Percentiles rank a stretch among this genome's conserved stretches.
phyloP scores from a whole-genome alignment of 2,797 vertebrate species.

The Austrolebias charrua region DNA sequence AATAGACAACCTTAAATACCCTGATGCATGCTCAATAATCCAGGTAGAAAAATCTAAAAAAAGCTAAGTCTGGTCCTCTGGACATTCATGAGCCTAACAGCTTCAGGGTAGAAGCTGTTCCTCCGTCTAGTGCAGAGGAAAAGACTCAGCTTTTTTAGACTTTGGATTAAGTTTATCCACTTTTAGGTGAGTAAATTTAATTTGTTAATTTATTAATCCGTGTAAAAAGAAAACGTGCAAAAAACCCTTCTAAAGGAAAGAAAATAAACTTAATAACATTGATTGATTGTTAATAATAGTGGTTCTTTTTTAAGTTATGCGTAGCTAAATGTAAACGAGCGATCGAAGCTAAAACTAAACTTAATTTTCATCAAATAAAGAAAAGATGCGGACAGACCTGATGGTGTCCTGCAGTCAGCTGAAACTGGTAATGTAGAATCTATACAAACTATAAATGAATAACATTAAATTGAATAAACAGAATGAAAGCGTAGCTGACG shows the following conservation, averaged over 20 bases:
- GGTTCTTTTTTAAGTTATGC: not conserved
- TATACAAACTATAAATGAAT: not conserved
- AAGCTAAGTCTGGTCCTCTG: no score
- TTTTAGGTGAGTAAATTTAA: not conserved
- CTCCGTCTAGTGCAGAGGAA: no score
- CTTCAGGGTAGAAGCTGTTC: no score
- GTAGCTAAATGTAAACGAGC: constrained; percentile 3
- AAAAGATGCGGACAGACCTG: constrained; percentile 35
- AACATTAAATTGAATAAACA: not conserved
- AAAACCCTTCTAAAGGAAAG: not conserved
- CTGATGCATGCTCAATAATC: no score
- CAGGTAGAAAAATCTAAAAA: no score
- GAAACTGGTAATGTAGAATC: not conserved
- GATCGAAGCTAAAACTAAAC: not conserved
- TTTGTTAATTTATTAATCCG: not conserved
- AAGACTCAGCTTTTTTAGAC: no score
- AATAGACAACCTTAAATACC: no score
- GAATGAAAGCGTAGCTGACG: not conserved
- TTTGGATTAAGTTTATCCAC: not conserved
- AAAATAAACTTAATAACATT: no score
- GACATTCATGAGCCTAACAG: no score
- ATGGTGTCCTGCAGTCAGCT: not conserved
- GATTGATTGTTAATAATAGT: no score
- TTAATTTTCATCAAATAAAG: rapidly evolving
- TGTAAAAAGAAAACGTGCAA: not conserved